Evolutionary conservation across 2,888 invertebrate species (phyloP).

Genomic region (Spodoptera exigua): DNA sequence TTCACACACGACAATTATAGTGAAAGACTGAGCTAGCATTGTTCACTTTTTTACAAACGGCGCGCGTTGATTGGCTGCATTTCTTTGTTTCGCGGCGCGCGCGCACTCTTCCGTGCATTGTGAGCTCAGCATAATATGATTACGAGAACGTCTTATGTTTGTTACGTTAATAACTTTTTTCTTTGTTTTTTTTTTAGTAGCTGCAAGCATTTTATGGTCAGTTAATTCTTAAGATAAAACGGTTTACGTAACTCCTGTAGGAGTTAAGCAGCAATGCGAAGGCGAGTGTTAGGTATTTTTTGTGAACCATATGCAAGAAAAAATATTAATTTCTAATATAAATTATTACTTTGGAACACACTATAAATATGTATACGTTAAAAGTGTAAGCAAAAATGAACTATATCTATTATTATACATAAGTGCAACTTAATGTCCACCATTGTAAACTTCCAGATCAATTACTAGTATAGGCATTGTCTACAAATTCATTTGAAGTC

Average conservation of each 20-base stretch:
- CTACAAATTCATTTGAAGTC: conserved; percentile 31
- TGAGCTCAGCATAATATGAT: conserved; percentile 61
- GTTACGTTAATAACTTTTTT: conserved; percentile 53
- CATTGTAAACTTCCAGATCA: too few species aligned
- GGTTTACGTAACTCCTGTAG: conserved; percentile 33
- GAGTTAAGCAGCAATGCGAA: conserved; percentile 9
- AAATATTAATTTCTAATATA: too few species aligned
- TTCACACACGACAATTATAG: conserved; percentile 77
- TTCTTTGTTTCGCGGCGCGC: conserved; percentile 60
- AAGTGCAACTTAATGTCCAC: too few species aligned
- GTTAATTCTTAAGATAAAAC: conserved; percentile 41
- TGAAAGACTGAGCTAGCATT: conserved; percentile 78
- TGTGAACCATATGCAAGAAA: too few species aligned
- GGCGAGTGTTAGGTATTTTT: too few species aligned
- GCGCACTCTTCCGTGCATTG: conserved; percentile 81
- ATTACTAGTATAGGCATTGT: background rate
- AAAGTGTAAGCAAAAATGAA: too few species aligned
- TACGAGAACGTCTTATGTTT: conserved; percentile 58
- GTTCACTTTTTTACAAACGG: conserved; percentile 71
- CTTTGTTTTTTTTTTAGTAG: conserved; percentile 44
- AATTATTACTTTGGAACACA: too few species aligned
- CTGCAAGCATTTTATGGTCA: conserved; percentile 55
- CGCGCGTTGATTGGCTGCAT: conserved; percentile 61
- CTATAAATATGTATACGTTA: too few species aligned
- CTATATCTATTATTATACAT: too few species aligned